Evolutionary conservation across 2,797 vertebrate genomes (phyloP).

Genomic region (Chromis chromis): DNA sequence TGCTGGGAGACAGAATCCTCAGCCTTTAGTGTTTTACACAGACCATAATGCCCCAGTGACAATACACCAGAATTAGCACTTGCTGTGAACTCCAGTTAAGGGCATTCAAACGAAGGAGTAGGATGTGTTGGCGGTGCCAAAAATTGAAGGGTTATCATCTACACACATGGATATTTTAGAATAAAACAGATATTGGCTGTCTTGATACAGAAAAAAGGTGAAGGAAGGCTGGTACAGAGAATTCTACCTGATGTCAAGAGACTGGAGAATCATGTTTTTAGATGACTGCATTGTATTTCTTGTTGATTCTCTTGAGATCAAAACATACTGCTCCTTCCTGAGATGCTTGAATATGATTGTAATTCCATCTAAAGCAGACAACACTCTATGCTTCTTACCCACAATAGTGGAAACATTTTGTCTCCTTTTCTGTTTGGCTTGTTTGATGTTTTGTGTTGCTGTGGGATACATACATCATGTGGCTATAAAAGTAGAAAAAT

Average conservation of each 20-base stretch:
- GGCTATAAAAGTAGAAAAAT: not conserved
- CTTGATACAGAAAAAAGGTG: constrained; percentile 13
- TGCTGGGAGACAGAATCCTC: constrained; percentile 19
- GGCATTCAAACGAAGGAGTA: constrained; percentile 2
- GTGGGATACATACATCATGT: constrained; percentile 6
- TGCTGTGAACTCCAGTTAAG: constrained; percentile 24
- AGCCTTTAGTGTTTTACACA: constrained; percentile 13
- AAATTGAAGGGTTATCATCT: constrained; percentile 19
- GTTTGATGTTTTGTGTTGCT: constrained; percentile 9
- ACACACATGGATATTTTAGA: constrained; percentile 11
- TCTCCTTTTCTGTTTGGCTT: not conserved
- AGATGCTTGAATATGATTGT: not conserved
- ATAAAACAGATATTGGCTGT: constrained; percentile 10
- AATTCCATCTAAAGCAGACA: constrained; percentile 5
- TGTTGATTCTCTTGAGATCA: constrained; percentile 7
- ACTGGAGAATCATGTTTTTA: not conserved
- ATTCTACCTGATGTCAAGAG: not conserved
- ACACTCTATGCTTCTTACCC: not conserved
- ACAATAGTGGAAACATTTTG: not conserved
- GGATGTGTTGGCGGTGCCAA: constrained; percentile 33
- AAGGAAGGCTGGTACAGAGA: not conserved
- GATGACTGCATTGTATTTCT: not conserved
- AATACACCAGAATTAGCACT: constrained; percentile 33
- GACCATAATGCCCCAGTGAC: constrained; percentile 11
- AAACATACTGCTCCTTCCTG: not conserved